Evolutionary conservation across 2,113 vertebrate species (phyloP).

Genomic region (Chrysochloris asiatica): DNA sequence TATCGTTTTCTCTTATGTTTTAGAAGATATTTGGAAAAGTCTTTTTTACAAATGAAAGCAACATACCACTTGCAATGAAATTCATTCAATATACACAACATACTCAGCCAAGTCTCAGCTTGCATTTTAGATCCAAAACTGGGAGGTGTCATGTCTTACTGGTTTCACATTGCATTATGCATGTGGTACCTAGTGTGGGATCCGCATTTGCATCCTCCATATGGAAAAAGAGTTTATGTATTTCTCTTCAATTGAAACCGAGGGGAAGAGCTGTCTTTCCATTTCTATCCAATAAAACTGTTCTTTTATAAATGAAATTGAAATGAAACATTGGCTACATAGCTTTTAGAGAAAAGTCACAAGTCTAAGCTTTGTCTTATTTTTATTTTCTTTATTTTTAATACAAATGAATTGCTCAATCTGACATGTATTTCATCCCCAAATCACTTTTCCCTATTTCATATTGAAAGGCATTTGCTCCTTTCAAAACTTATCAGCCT

Average conservation of each 20-base stretch:
- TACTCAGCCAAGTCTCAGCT: neutral
- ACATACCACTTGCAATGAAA: neutral
- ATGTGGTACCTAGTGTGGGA: neutral
- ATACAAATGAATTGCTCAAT: neutral
- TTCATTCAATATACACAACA: neutral
- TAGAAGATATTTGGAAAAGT: constrained; percentile 18
- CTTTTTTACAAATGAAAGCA: constrained; percentile 24
- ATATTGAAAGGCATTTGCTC: neutral
- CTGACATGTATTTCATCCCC: neutral
- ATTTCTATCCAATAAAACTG: constrained; percentile 35
- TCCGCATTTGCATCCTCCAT: neutral
- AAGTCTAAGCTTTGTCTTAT: neutral
- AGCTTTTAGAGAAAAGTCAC: neutral
- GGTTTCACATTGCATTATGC: neutral
- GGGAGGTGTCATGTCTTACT: constrained; percentile 42
- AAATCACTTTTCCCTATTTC: neutral
- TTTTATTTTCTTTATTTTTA: neutral
- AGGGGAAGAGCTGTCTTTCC: constrained; percentile 5
- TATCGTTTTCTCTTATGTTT: constrained; percentile 36
- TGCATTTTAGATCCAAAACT: neutral
- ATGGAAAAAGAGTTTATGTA: constrained; percentile 35
- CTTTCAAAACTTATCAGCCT: neutral
- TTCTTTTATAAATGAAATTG: constrained; percentile 36
- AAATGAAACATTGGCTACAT: neutral
- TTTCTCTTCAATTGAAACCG: neutral